These are phyloP conservation scores for Sitodiplosis mosellana DNA, from an alignment of 1,140 invertebrate genomes.

Conservation along the genomic window DNA sequence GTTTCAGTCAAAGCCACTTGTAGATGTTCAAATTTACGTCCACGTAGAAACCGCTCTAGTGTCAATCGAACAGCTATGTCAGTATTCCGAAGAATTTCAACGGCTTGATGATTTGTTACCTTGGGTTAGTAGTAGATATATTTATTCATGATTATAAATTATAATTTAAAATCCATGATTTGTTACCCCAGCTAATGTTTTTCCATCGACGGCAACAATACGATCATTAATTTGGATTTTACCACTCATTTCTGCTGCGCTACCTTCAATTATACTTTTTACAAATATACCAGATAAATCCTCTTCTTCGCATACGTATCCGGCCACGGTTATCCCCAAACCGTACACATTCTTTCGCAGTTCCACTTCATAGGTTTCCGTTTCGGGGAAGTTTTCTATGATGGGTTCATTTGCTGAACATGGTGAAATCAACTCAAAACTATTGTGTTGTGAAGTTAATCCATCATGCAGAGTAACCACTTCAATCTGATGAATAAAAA, in stretches of 20 bases:
- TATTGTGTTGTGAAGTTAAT: background rate
- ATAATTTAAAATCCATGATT: too few relatives aligned
- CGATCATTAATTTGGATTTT: constrained; percentile 82
- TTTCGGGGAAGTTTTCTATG: constrained; percentile 24
- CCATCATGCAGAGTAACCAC: constrained; percentile 8
- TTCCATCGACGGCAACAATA: constrained; percentile 73
- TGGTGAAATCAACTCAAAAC: background rate
- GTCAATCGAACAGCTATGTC: constrained; percentile 59
- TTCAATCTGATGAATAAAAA: constrained; percentile 8
- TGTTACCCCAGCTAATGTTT: constrained; percentile 59
- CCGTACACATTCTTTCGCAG: constrained; percentile 46
- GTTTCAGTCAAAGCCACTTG: constrained; percentile 53
- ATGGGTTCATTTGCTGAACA: constrained; percentile 7
- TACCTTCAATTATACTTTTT: constrained; percentile 82
- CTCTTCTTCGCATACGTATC: constrained; percentile 54
- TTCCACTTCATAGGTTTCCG: constrained; percentile 38
- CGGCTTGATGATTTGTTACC: constrained; percentile 77
- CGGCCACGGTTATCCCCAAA: constrained; percentile 44
- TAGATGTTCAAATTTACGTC: constrained; percentile 75
- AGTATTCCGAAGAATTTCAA: constrained; percentile 70
- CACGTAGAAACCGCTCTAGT: constrained; percentile 68
- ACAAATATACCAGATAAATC: constrained; percentile 73
- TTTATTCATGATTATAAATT: too few relatives aligned
- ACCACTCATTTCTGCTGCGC: constrained; percentile 73
- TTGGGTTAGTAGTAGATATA: too few relatives aligned